phyloP scores from a whole-genome alignment of 2,888 invertebrate genomes.

The Congeria kusceri region DNA sequence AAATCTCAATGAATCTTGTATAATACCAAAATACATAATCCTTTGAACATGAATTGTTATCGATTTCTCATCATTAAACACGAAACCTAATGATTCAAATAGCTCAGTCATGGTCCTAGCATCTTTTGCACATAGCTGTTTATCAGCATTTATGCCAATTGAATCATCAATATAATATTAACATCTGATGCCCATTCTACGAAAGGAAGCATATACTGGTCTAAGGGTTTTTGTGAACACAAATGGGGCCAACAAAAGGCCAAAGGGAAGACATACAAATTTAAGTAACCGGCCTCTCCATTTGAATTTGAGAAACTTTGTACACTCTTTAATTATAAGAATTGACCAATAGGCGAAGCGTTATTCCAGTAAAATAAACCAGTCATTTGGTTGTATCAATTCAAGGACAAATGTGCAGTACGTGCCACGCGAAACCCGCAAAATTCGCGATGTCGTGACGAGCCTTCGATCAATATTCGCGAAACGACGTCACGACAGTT shows the following conservation, averaged over 20 bases:
- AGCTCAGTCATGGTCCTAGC: background rate
- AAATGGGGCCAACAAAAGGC: conserved; percentile 41
- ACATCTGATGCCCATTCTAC: conserved; percentile 31
- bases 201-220: conserved; percentile 35
- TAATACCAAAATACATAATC: conserved; percentile 27
- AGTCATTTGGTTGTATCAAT: conserved; percentile 17
- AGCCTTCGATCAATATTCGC: too few relatives aligned
- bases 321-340: conserved; percentile 19
- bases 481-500: too few relatives aligned
- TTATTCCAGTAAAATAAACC: conserved; percentile 39
- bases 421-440: too few relatives aligned
- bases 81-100: conserved; percentile 20
- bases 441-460: too few relatives aligned
- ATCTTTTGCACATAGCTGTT: background rate
- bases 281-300: conserved; percentile 36
- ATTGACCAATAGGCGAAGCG: conserved; percentile 49
- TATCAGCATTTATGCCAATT: conserved; percentile 11
- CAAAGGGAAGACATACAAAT: conserved; percentile 42
- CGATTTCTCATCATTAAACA: conserved; percentile 15
- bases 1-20: conserved; percentile 34
- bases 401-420: too few relatives aligned
- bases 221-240: conserved; percentile 2
- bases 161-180: conserved; percentile 50
- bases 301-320: conserved; percentile 40
- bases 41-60: conserved; percentile 8